These are phyloP conservation scores for Datnioides undecimradiatus DNA, from an alignment of 2,113 vertebrate species.

Conservation along the genomic window DNA sequence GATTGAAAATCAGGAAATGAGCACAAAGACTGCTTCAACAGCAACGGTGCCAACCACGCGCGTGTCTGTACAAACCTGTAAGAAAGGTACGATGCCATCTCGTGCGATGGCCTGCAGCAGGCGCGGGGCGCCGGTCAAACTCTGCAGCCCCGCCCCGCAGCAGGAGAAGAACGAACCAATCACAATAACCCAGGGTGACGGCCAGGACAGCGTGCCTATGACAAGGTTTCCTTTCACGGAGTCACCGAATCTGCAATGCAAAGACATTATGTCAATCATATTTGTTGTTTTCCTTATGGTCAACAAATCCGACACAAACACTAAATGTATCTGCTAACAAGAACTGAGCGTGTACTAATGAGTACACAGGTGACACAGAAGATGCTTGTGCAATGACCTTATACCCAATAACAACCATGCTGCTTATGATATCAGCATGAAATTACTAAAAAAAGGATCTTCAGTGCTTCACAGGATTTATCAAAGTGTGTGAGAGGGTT, in stretches of 20 bases:
- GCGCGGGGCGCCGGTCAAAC: conserved; percentile 94
- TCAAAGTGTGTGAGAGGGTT: neutral
- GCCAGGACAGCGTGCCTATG: conserved; percentile 95
- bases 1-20: neutral
- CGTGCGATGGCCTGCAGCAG: conserved; percentile 96
- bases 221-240: conserved; percentile 94
- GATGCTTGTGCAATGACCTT: neutral
- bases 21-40: neutral
- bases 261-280: conserved; percentile 12
- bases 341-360: neutral
- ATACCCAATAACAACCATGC: neutral
- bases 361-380: neutral
- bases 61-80: conserved; percentile 87
- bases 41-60: neutral
- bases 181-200: conserved; percentile 97
- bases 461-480: neutral
- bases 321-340: neutral
- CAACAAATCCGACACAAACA: neutral
- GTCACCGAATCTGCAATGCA: conserved; percentile 90
- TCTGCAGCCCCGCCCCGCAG: conserved; percentile 95
- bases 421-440: neutral
- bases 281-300: neutral
- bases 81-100: conserved; percentile 94
- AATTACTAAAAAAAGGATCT: neutral
- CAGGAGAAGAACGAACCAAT: conserved; percentile 98